phyloP scores from a whole-genome alignment of 2,113 vertebrate species.

The Tor tambroides region DNA sequence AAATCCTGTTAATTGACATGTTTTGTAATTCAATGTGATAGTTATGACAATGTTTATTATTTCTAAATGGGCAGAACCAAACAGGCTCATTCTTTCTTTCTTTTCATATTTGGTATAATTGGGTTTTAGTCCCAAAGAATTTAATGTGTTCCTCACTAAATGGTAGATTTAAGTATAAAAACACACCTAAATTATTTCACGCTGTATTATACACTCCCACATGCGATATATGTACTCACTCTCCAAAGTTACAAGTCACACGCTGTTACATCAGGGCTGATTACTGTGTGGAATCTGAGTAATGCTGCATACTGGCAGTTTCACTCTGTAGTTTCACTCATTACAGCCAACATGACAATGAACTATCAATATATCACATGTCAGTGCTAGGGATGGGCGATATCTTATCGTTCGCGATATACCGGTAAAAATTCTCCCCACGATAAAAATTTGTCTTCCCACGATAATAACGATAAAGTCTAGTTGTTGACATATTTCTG shows the following conservation, averaged over 20 bases:
- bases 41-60: too few relatives aligned
- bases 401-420: too few relatives aligned
- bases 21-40: too few relatives aligned
- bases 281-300: slow-evolving; percentile 55
- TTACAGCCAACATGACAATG: background rate
- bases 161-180: background rate
- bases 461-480: too few relatives aligned
- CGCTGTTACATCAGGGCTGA: slow-evolving; percentile 8
- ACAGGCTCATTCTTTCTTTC: background rate
- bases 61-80: too few relatives aligned
- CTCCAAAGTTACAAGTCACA: background rate
- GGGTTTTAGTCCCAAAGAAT: background rate
- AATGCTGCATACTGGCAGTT: slow-evolving; percentile 37
- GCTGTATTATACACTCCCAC: background rate
- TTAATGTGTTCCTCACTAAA: background rate
- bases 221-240: background rate
- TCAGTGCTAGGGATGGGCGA: too few relatives aligned
- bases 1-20: too few relatives aligned
- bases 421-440: too few relatives aligned
- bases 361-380: background rate
- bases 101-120: background rate
- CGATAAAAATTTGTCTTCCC: too few relatives aligned
- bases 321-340: slow-evolving; percentile 42
- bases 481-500: too few relatives aligned
- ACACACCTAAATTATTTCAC: background rate